Percentiles rank a stretch among this genome's conserved stretches.
These are phyloP conservation scores for Agapornis roseicollis DNA, from an alignment of 2,113 vertebrate genomes.

Conservation along the genomic window DNA sequence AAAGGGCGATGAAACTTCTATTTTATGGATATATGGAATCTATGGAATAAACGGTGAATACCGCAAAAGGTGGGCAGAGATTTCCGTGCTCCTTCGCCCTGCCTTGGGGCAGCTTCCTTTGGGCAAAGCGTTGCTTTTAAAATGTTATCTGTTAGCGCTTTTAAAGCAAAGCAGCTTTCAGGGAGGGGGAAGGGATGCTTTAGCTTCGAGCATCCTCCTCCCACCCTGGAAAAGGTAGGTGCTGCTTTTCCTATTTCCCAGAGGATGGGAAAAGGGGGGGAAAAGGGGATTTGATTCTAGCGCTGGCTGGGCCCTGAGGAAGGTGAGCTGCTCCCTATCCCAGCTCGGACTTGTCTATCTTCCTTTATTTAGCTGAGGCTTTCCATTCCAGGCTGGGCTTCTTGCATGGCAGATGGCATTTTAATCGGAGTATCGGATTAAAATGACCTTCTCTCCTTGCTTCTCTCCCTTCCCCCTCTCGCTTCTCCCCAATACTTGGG, in stretches of 20 bases:
- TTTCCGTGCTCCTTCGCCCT: neutral
- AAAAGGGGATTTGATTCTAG: neutral
- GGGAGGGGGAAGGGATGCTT: neutral
- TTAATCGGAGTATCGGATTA: neutral
- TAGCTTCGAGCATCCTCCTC: neutral
- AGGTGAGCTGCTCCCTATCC: neutral
- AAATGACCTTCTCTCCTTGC: neutral
- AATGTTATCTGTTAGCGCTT: fast-evolving
- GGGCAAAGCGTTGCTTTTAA: neutral
- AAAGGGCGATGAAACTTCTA: constrained; percentile 69
- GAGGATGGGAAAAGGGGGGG: no score
- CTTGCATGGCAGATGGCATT: neutral
- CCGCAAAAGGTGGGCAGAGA: neutral
- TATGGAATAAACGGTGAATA: constrained; percentile 72
- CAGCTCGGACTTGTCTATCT: neutral
- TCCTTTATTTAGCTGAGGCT: neutral
- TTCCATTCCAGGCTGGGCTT: neutral
- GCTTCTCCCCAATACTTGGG: neutral
- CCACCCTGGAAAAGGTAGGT: neutral
- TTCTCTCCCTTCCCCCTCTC: neutral
- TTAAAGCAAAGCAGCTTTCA: neutral
- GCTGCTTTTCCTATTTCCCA: neutral
- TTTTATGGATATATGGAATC: no score
- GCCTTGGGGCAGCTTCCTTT: neutral
- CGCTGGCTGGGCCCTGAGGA: neutral